Base-by-base conservation (phyloP, 2,797 vertebrate species). In the Hemitrygon akajei region DNA sequence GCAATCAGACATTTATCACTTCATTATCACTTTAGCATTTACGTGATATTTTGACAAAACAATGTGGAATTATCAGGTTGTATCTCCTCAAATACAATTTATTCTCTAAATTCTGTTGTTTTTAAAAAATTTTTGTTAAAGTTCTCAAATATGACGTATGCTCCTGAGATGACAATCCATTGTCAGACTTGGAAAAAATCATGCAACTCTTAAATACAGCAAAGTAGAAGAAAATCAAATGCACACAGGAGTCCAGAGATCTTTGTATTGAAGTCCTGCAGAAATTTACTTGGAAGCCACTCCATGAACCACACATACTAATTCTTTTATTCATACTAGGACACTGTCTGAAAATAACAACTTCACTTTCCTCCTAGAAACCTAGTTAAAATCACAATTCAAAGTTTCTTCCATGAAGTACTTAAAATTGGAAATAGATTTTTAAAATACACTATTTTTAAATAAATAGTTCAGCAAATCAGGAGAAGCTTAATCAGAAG, bases 81-180 rank as follows among this genome's bases (percentile, higher is more conserved):
- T 94, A 95, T 96, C 95, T 95, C 95, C 94, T 94, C 95, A 95
- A 94, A 0, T 94, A 95, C 96, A 96, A 96, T 96, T 97, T 96
- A 95, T 96, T 96, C 95, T 95, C 96, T 96, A 96, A 93, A 96
- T 95, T 95, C 96, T 96, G 95, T 96, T 96, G 96, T 96, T 96
- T 95, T 96, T 96, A 96, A 96, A 96, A 96, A 47, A 3, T 47
- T 47, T 47, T 94, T 96, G 96, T 96, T 96, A 95, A 95, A 96
- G 95, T 97, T 96, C 96, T 97, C 96, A 96, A 95, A 96, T 96
- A 95, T 63, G 95, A 95, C 95, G 94, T 94, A 96, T 95, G 96
- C 95, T 95, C 96, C 94, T 94, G 96, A 96, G 96, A 97, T 95
- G 95, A 95, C 96, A 96, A 95, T 96, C 96, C 94, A 94, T 94